phyloP scores from a whole-genome alignment of 2,113 vertebrate species.

The Dermatemys mawii region DNA sequence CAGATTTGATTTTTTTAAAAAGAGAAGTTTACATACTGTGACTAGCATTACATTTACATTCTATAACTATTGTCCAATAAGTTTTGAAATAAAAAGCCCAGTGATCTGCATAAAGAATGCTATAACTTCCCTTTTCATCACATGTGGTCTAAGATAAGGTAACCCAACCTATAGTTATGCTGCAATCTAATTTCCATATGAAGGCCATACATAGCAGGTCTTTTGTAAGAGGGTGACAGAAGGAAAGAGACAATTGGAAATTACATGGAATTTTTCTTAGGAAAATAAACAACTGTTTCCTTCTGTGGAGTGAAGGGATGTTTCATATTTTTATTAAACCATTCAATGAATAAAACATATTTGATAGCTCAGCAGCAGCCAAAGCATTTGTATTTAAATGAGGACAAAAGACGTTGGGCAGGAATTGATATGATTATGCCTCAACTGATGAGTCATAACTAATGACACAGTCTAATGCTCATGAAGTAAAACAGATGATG shows the following conservation, averaged over 20 bases:
- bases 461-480: constrained; percentile 44
- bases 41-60: neutral
- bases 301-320: neutral
- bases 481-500: constrained; percentile 7
- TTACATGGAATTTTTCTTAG: neutral
- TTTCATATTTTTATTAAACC: constrained; percentile 53
- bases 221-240: neutral
- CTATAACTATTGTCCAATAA: neutral
- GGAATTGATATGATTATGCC: constrained; percentile 48
- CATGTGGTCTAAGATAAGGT: neutral
- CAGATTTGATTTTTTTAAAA: constrained; percentile 22
- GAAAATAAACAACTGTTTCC: neutral
- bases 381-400: constrained; percentile 62
- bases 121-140: neutral
- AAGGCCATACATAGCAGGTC: neutral
- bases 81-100: neutral
- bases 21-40: constrained; percentile 4
- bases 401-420: constrained; percentile 38
- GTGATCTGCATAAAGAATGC: neutral
- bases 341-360: constrained; percentile 53
- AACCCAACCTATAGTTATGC: neutral
- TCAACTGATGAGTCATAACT: constrained; percentile 60
- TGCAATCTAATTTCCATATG: neutral
- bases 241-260: neutral
- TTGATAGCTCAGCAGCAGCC: constrained; percentile 43